A percentile compares a stretch with the other conserved stretches of the same genome.
Conservation (phyloP, 2,113 vertebrate species). For the Hyaena hyaena region DNA sequence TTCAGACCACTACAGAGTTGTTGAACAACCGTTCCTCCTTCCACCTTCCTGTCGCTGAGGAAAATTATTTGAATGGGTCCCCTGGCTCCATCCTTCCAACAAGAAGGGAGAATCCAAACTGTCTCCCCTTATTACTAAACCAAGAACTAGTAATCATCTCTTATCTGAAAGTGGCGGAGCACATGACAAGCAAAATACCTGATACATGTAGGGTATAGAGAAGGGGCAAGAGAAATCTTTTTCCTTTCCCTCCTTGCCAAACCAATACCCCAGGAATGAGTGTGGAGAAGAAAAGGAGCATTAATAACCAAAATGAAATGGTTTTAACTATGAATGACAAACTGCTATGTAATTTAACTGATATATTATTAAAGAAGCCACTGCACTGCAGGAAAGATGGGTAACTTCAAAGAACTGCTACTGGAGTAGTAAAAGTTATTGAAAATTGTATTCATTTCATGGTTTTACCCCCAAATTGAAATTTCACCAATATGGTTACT, state of each 20-base stretch:
- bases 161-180: neutral
- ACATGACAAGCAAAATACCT: constrained; percentile 3
- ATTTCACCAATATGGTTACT: neutral
- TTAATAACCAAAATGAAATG: neutral
- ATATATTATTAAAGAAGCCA: neutral
- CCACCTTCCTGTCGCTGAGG: neutral
- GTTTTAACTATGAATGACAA: neutral
- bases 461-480: neutral
- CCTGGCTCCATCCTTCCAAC: neutral
- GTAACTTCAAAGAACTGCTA: neutral
- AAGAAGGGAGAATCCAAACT: neutral
- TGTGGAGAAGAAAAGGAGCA: neutral
- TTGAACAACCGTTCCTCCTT: neutral
- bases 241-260: neutral
- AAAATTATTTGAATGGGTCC: neutral
- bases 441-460: neutral
- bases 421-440: neutral
- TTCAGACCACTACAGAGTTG: neutral
- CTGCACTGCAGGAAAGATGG: neutral
- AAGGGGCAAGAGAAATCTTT: neutral
- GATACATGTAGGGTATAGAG: neutral
- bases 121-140: neutral
- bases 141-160: neutral
- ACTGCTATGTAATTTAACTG: neutral
- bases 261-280: neutral